phyloP scores from a whole-genome alignment of 1,140 invertebrate genomes.

The Papilio polyxenes region DNA sequence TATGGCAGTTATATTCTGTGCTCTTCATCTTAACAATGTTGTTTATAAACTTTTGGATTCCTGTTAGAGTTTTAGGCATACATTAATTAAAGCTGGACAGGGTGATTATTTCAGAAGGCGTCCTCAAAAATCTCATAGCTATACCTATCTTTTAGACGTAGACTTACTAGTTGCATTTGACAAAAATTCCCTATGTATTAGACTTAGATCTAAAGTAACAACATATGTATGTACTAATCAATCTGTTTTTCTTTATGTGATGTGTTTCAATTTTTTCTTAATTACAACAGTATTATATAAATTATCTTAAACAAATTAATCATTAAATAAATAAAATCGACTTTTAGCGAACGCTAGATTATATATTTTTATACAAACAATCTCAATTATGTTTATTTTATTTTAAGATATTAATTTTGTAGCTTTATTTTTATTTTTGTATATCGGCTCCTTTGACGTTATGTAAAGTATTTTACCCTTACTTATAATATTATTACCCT shows the following conservation, averaged over 20 bases:
- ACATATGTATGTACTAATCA: neutral
- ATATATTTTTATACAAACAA: neutral
- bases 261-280: conserved; percentile 1
- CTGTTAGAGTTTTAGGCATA: neutral
- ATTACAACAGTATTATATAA: conserved; percentile 2
- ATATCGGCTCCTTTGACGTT: neutral
- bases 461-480: neutral
- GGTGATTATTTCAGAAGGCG: conserved; percentile 10
- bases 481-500: neutral
- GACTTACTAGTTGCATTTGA: neutral
- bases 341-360: conserved; percentile 11
- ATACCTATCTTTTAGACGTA: conserved; percentile 6
- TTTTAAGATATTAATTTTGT: neutral
- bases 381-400: neutral
- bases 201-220: neutral
- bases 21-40: neutral
- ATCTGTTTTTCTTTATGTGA: neutral
- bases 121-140: conserved; percentile 11
- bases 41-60: conserved; percentile 8
- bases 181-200: neutral
- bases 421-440: neutral
- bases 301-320: neutral
- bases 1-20: neutral
- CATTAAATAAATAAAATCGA: neutral
- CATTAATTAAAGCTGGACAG: neutral